Evolutionary conservation across 64 coral and sea anemone genomes (phyloP).

Genomic region (Pocillopora damicornis): DNA sequence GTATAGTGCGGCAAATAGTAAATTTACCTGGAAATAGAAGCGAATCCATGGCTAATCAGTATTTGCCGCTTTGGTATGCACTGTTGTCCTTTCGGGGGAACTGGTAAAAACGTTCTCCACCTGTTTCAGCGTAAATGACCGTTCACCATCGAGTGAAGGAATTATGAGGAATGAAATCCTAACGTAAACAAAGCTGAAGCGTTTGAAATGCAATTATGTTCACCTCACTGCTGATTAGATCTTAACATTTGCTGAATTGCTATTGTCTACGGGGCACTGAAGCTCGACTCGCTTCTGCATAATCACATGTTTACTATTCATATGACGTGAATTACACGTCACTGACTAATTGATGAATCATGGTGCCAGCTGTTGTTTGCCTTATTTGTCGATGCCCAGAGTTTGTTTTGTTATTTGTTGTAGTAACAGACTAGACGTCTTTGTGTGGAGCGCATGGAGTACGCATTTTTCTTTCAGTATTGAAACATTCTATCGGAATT

Average conservation of each 20-base stretch:
- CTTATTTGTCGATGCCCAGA: slow-evolving; percentile 23
- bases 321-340: slow-evolving; percentile 27
- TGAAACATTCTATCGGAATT: background rate
- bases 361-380: slow-evolving; percentile 8
- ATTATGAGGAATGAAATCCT: slow-evolving; percentile 33
- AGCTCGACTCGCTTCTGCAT: slow-evolving; percentile 15
- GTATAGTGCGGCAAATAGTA: background rate
- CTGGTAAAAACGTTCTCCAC: background rate
- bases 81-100: background rate
- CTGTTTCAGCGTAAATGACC: slow-evolving; percentile 36
- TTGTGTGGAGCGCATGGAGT: slow-evolving; percentile 5
- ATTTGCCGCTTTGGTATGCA: slow-evolving; percentile 35
- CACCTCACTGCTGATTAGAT: slow-evolving; percentile 33
- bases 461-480: slow-evolving; percentile 7
- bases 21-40: slow-evolving; percentile 40
- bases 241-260: slow-evolving; percentile 7
- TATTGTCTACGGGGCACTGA: slow-evolving; percentile 34
- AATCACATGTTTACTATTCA: slow-evolving; percentile 16
- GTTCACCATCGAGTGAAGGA: slow-evolving; percentile 41
- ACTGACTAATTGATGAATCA: background rate
- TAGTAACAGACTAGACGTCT: slow-evolving; percentile 20
- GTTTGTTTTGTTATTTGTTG: slow-evolving; percentile 41
- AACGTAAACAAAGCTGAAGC: slow-evolving; percentile 41
- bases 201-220: slow-evolving; percentile 42
- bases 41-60: slow-evolving; percentile 22